These are phyloP conservation scores for Galeopterus variegatus DNA, from an alignment of 2,113 vertebrate species.

Conservation along the genomic window DNA sequence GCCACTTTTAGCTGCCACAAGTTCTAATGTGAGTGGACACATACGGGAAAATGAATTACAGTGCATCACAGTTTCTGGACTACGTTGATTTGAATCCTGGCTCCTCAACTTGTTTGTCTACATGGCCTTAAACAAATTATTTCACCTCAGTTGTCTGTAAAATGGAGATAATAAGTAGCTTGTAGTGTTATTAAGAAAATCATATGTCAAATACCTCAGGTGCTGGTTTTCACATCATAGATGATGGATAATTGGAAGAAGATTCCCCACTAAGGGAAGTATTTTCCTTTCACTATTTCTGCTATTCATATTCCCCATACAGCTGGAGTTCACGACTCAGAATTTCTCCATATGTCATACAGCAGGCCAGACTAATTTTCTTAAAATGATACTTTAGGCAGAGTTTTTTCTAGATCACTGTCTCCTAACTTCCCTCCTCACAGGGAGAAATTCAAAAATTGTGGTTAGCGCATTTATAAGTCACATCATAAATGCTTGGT, in stretches of 20 bases:
- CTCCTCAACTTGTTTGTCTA: background rate
- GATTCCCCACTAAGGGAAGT: background rate
- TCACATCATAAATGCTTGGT: background rate
- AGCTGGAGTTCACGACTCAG: background rate
- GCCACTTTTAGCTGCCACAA: background rate
- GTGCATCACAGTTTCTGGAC: background rate
- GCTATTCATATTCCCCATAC: background rate
- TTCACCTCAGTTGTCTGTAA: background rate
- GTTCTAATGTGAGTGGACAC: background rate
- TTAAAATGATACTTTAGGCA: background rate
- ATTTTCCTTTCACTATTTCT: slow-evolving; percentile 11
- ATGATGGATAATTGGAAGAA: background rate
- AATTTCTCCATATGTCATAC: background rate
- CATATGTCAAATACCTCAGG: background rate
- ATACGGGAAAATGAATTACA: background rate
- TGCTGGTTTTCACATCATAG: background rate
- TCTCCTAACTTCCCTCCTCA: background rate
- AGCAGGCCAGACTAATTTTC: background rate
- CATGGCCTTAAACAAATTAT: background rate
- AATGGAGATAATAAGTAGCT: background rate
- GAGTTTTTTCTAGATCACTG: background rate
- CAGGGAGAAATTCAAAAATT: background rate
- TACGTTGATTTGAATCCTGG: background rate
- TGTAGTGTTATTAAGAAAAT: background rate
- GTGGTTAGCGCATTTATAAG: background rate